phyloP scores from a whole-genome alignment of 2,797 vertebrate species.

The Galaxias olidus region DNA sequence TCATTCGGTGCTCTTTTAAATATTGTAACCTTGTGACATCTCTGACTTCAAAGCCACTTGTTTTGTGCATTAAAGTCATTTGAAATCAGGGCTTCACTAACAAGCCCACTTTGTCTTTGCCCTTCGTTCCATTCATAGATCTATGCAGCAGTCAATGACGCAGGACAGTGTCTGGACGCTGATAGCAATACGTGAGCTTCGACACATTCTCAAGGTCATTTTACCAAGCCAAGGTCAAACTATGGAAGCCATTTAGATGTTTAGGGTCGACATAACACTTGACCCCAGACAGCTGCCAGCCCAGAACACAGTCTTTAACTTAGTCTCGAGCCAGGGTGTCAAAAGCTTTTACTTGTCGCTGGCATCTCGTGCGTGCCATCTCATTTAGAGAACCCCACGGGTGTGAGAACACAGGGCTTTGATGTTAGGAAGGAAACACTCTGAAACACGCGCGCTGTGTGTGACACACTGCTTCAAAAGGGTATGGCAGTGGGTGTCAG shows the following conservation, averaged over 20 bases:
- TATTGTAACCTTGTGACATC: conserved; percentile 34
- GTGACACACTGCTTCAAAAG: conserved; percentile 31
- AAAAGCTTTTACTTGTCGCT: conserved; percentile 45
- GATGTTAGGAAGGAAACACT: conserved; percentile 36
- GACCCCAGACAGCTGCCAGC: neutral
- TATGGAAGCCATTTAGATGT: too few species aligned
- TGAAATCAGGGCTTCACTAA: conserved; percentile 15
- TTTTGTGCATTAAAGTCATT: conserved; percentile 31
- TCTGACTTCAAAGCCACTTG: conserved; percentile 47
- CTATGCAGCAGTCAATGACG: too few species aligned
- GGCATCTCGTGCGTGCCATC: conserved; percentile 28
- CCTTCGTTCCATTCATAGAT: too few species aligned
- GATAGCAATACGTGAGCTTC: too few species aligned
- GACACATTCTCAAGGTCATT: too few species aligned
- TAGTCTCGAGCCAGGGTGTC: conserved; percentile 20
- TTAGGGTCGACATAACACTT: too few species aligned
- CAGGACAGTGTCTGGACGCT: too few species aligned
- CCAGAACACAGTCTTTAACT: conserved; percentile 7
- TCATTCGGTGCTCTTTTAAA: conserved; percentile 36
- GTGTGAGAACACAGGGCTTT: conserved; percentile 17
- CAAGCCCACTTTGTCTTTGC: neutral
- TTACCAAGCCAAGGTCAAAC: too few species aligned
- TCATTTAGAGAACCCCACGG: conserved; percentile 11
- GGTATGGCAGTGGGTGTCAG: conserved; percentile 38
- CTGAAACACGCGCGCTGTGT: conserved; percentile 31